A percentile compares a stretch with the other conserved stretches of the same genome.
These are phyloP conservation scores for Spicauda simplicius DNA, from an alignment of 2,888 invertebrate genomes.

Conservation along the genomic window DNA sequence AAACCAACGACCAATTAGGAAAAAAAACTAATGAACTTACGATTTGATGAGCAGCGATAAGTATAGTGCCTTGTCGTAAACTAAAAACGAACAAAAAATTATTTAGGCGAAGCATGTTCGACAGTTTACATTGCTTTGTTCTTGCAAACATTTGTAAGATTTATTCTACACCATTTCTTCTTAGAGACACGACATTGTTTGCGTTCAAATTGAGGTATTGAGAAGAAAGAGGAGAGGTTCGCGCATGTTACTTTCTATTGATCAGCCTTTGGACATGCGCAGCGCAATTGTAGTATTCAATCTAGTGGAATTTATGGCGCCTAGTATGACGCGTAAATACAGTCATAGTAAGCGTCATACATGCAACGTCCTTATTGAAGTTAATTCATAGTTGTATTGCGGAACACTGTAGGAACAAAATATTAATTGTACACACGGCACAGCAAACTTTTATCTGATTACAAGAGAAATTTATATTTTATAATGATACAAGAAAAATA, in stretches of 20 bases:
- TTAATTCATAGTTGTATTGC: no score
- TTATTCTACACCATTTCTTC: constrained; percentile 57
- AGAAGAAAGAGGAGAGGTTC: constrained; percentile 34
- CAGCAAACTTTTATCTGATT: no score
- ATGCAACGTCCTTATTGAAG: no score
- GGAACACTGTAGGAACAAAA: no score
- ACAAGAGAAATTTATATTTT: no score
- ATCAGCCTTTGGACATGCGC: constrained; percentile 57
- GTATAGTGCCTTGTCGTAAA: constrained; percentile 81
- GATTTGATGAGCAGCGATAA: constrained; percentile 83
- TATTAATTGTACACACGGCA: no score
- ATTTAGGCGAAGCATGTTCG: constrained; percentile 73
- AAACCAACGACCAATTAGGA: constrained; percentile 4
- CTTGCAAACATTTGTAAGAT: constrained; percentile 74
- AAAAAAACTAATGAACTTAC: constrained; percentile 62
- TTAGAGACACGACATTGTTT: constrained; percentile 65
- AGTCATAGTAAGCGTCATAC: no score
- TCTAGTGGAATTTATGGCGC: constrained; percentile 19
- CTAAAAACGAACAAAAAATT: constrained; percentile 81
- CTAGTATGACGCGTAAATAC: constrained; percentile 48
- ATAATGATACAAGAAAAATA: no score
- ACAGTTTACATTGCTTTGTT: constrained; percentile 72
- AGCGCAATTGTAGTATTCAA: no score
- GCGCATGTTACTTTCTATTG: constrained; percentile 75
- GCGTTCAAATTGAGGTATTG: constrained; percentile 46